A percentile compares a stretch with the other conserved stretches of the same genome.
Evolutionary conservation across 2,113 vertebrate genomes (phyloP).

Genomic region (Tapirus terrestris): DNA sequence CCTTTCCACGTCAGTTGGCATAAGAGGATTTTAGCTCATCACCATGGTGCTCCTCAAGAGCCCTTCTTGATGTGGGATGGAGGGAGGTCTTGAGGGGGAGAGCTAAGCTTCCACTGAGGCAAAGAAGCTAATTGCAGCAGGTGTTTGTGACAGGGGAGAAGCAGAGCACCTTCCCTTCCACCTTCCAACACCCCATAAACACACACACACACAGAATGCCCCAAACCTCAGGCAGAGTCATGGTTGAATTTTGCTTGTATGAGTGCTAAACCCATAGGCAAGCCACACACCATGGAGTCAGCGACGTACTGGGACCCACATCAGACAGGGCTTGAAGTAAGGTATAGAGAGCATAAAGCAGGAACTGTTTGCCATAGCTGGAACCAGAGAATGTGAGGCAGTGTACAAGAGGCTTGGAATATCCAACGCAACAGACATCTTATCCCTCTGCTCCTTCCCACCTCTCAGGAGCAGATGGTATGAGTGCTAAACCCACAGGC

Average conservation of each 20-base stretch:
- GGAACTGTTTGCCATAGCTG: neutral
- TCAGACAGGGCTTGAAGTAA: neutral
- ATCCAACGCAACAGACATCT: rapidly evolving
- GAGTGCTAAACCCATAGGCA: neutral
- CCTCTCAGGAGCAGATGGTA: rapidly evolving
- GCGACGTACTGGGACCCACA: rapidly evolving
- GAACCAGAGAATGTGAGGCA: neutral
- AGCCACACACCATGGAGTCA: neutral
- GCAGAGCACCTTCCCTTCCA: neutral
- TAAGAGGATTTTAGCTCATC: neutral
- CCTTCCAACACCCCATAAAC: neutral
- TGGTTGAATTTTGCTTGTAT: neutral
- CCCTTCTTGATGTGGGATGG: neutral
- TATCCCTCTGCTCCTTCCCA: neutral
- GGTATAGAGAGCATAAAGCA: neutral
- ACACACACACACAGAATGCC: neutral
- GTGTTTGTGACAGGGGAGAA: neutral
- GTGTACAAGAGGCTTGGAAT: neutral
- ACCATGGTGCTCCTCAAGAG: neutral
- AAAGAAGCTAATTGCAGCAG: neutral
- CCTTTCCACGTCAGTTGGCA: neutral
- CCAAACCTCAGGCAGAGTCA: neutral
- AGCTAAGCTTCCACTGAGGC: neutral
- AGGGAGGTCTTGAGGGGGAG: rapidly evolving
- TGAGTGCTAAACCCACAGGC: no score